Conservation (phyloP, 1,140 invertebrate genomes). For the Cherax destructor region DNA sequence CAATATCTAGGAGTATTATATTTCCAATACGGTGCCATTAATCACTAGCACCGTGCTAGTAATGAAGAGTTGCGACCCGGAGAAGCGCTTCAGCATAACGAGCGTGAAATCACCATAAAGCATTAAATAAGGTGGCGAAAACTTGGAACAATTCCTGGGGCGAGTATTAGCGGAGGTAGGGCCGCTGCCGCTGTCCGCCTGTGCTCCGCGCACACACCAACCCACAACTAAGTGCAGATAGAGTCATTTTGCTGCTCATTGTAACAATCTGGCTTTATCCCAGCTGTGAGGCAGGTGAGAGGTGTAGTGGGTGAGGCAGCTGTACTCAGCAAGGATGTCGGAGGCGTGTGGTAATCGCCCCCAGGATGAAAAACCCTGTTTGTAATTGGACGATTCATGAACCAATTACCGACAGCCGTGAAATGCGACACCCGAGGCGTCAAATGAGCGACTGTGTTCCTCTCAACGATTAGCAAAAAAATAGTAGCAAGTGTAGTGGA, state of each 20-base stretch:
- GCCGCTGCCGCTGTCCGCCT: not conserved
- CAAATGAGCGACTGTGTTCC: not conserved
- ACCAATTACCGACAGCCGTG: not conserved
- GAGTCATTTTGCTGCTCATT: not conserved
- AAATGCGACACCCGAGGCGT: constrained; percentile 13
- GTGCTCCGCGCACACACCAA: not conserved
- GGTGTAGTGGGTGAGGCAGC: not conserved
- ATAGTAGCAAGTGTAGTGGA: not conserved
- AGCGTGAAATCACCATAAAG: constrained; percentile 3
- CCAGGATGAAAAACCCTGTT: constrained; percentile 31
- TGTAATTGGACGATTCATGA: constrained; percentile 41
- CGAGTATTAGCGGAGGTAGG: not conserved
- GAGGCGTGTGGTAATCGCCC: not conserved
- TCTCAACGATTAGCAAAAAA: constrained; percentile 6
- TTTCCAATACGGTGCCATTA: not conserved
- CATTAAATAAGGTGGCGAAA: not conserved
- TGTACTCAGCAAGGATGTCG: not conserved
- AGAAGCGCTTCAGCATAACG: not conserved
- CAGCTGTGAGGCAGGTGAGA: not conserved
- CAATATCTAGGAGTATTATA: not conserved
- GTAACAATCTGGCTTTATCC: not conserved
- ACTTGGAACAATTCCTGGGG: not conserved
- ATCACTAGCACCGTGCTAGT: not conserved
- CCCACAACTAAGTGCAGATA: not conserved
- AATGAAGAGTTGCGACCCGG: not conserved